Percentiles rank a stretch among this genome's conserved stretches.
Evolutionary conservation across 2,113 vertebrate genomes (phyloP).

Genomic region (Bubo scandiacus): DNA sequence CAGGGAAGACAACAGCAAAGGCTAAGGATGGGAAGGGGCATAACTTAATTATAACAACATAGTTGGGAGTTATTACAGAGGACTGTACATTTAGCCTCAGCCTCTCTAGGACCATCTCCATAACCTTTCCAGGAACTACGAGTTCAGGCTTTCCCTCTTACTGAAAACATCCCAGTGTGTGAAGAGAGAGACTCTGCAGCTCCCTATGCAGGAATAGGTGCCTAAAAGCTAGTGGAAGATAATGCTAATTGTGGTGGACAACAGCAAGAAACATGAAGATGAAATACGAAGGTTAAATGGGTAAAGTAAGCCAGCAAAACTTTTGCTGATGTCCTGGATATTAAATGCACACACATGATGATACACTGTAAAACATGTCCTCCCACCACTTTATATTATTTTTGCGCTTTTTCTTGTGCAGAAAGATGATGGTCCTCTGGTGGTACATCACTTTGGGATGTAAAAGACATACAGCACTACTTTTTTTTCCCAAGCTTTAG

Average conservation of each 20-base stretch:
- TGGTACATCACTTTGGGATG: neutral
- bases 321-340: neutral
- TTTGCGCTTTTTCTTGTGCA: neutral
- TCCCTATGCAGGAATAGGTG: neutral
- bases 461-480: neutral
- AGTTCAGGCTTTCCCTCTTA: neutral
- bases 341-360: fast-evolving
- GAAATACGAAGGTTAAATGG: neutral
- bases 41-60: neutral
- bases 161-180: neutral
- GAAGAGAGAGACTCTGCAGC: neutral
- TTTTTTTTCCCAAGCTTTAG: neutral
- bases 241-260: neutral
- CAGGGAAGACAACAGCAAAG: neutral
- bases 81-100: neutral
- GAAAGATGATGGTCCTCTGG: neutral
- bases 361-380: neutral
- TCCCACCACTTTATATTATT: neutral
- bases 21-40: neutral
- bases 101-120: neutral
- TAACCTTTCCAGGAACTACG: neutral
- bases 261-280: neutral
- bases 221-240: neutral
- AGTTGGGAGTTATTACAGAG: neutral
- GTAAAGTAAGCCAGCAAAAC: neutral